These are phyloP conservation scores for Apoda limacodes DNA, from an alignment of 2,888 invertebrate species.

Conservation along the genomic window DNA sequence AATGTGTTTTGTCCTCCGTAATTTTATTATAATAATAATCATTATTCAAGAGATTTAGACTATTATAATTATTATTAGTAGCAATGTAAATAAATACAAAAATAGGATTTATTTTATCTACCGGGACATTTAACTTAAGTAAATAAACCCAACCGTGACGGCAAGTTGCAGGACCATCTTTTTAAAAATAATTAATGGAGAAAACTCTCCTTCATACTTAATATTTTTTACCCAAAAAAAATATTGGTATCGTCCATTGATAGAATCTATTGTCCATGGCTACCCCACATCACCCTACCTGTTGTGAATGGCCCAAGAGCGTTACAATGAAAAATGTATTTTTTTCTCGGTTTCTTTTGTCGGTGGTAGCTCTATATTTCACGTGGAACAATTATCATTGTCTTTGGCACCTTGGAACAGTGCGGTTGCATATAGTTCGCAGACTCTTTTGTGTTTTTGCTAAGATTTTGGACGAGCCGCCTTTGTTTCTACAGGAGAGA, in stretches of 20 bases:
- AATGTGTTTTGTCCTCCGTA: too few species aligned
- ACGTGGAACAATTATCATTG: constrained; percentile 68
- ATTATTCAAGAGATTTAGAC: too few species aligned
- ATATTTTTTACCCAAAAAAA: constrained; percentile 47
- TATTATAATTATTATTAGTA: too few species aligned
- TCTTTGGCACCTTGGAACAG: constrained; percentile 60
- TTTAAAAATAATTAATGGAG: constrained; percentile 48
- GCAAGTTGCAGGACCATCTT: constrained; percentile 26
- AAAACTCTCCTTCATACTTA: constrained; percentile 36
- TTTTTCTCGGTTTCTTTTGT: constrained; percentile 58
- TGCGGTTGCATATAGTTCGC: constrained; percentile 37
- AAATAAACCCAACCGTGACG: too few species aligned
- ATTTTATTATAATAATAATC: too few species aligned
- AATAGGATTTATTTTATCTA: too few species aligned
- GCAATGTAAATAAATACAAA: too few species aligned
- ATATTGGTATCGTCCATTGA: constrained; percentile 57
- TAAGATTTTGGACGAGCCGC: constrained; percentile 26
- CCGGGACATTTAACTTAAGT: too few species aligned
- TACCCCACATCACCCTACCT: constrained; percentile 56
- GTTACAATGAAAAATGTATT: constrained; percentile 59
- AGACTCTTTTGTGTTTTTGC: constrained; percentile 30
- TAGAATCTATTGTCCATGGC: constrained; percentile 49
- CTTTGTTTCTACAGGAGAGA: constrained; percentile 29
- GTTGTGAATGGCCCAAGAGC: constrained; percentile 54
- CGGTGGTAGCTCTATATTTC: constrained; percentile 67